Conservation (phyloP, 2,888 invertebrate genomes). For the Eulithis prunata region DNA sequence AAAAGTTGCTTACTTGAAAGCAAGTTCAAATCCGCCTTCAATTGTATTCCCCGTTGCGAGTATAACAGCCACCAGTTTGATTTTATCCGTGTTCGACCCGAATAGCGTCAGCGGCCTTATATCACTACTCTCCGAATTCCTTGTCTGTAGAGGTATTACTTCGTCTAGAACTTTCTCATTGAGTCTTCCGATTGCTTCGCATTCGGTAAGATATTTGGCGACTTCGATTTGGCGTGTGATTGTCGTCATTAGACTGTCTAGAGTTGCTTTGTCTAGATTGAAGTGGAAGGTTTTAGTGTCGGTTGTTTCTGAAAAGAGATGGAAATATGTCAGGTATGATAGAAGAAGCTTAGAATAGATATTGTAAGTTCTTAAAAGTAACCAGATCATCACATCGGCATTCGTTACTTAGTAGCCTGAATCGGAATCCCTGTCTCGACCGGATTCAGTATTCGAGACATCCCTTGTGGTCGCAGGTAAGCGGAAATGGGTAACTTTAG, state of each 20-base stretch:
- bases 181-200: conserved; percentile 83
- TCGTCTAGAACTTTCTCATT: conserved; percentile 68
- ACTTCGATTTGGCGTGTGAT: conserved; percentile 93
- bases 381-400: no score
- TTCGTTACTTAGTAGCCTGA: no score
- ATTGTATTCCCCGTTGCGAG: conserved; percentile 87
- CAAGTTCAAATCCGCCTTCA: conserved; percentile 88
- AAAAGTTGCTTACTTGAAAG: conserved; percentile 83
- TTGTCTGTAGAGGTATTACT: conserved; percentile 59
- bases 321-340: no score
- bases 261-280: conserved; percentile 88
- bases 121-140: conserved; percentile 53
- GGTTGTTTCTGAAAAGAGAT: conserved; percentile 64
- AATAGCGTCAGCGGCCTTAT: conserved; percentile 88
- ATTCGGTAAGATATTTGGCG: conserved; percentile 87
- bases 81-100: conserved; percentile 87
- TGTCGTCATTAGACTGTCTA: conserved; percentile 91
- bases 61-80: conserved; percentile 87
- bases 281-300: conserved; percentile 86
- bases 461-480: no score
- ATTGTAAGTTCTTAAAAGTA: no score
- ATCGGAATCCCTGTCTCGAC: no score
- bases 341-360: not conserved
- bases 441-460: no score
- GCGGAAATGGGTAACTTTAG: no score